Evolutionary conservation across 2,888 invertebrate genomes (phyloP), one percentile per base, ranked within the genome.

Genomic region (Trichogramma dendrolimi): DNA sequence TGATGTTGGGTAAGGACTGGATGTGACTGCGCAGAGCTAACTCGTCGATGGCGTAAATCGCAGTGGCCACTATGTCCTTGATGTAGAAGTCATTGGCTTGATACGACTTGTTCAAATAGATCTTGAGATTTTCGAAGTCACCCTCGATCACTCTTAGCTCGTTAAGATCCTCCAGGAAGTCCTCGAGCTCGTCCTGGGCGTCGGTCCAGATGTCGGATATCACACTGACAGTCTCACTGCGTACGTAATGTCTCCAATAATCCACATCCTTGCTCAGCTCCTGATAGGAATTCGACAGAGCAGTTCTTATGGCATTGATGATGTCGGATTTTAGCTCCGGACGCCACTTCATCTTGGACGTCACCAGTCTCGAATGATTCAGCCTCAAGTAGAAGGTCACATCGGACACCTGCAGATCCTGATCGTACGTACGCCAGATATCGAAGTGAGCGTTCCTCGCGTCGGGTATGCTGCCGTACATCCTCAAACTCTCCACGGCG

Each of bases 61-160:
- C 85, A 61, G 89, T 85, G 61, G 85, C 86, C 0, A 89, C 86
- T 1, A 91, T 84, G 71, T 92, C 89, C 75, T 88, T 89, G 4
- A 92, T 86, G 71, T 92, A 92, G 73, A 93, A 93, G 67, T 92
- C 92, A 71, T 93, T 92, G 0, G 86, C 85, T 57, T 88, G 83
- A 70, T 92, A 92, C 0, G 92, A 92, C 54, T 87, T 83, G 75
- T 92, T 91, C 1, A 92, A 76, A 72, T 88, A 91, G 0, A 77
- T 67, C 68, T 88, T 85, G 54, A 93, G 83, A 10, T 87, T 84
- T 56, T 87, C 85, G n/a, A 88, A 77, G 75, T 91, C 90, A 41
- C 87, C 85, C 74, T 89, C 87, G 51, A 93, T 83, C 0, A 87
- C 84, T 68, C 85, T 86, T n/a, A 91, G 74, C 69, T 88, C 48